Evolutionary conservation across 2,888 invertebrate species (phyloP).

Genomic region (Habroteleia sp.): DNA sequence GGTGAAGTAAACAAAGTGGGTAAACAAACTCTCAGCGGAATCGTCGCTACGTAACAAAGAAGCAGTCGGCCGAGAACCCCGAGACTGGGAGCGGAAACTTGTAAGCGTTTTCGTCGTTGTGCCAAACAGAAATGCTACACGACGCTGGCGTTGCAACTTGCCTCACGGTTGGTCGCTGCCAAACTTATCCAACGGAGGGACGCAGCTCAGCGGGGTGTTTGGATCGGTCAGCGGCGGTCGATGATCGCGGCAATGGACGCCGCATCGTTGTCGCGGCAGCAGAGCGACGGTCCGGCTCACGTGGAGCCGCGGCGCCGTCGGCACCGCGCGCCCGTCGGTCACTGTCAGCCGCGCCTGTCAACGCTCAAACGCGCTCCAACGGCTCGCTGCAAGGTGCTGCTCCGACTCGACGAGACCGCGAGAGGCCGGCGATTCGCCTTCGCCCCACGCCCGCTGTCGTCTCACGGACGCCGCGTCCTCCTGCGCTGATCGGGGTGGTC

Average conservation of each 20-base stretch:
- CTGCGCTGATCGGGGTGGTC: neutral
- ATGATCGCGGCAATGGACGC: conserved; percentile 36
- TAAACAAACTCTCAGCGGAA: too few relatives aligned
- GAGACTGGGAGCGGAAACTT: too few relatives aligned
- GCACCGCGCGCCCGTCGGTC: neutral
- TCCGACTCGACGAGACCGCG: neutral
- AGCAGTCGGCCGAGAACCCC: too few relatives aligned
- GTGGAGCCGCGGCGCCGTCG: too few relatives aligned
- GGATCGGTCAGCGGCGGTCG: conserved; percentile 15
- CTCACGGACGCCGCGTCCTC: neutral
- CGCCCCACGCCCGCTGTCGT: too few relatives aligned
- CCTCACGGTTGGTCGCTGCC: too few relatives aligned
- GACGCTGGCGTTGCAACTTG: too few relatives aligned
- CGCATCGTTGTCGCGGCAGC: conserved; percentile 14
- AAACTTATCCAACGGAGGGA: neutral
- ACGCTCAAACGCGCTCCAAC: neutral
- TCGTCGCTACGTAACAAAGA: too few relatives aligned
- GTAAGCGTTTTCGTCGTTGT: too few relatives aligned
- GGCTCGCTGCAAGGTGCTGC: neutral
- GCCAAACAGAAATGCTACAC: too few relatives aligned
- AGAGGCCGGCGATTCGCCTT: neutral
- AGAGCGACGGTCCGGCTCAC: neutral
- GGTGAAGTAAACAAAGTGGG: too few relatives aligned
- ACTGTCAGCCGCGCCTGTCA: neutral
- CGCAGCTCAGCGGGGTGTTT: conserved; percentile 14